phyloP scores from a whole-genome alignment of 2,113 vertebrate genomes.

The Sinocyclocheilus maitianheensis region DNA sequence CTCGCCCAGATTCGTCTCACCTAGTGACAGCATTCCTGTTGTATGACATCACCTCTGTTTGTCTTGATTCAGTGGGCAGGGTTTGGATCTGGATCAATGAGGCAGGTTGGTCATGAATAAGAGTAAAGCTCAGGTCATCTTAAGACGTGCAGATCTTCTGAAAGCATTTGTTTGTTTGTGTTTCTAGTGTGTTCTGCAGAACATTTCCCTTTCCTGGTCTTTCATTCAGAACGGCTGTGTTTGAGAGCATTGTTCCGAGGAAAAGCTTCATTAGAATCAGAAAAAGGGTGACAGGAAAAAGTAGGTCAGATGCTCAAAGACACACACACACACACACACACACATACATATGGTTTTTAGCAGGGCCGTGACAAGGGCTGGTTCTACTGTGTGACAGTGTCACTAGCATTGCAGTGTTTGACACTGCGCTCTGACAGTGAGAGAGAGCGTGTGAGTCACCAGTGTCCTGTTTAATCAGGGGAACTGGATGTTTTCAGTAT shows the following conservation, averaged over 20 bases:
- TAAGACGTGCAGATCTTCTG: neutral
- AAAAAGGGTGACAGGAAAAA: constrained; percentile 42
- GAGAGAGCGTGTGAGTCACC: constrained; percentile 11
- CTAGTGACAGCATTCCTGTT: constrained; percentile 44
- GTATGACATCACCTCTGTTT: constrained; percentile 34
- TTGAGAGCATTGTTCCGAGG: constrained; percentile 42
- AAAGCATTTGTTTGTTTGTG: constrained; percentile 11
- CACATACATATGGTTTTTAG: constrained; percentile 24
- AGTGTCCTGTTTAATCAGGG: constrained; percentile 39
- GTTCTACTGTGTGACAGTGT: constrained; percentile 48
- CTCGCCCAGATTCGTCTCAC: neutral
- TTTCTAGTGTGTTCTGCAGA: constrained; percentile 4
- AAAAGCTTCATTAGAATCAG: constrained; percentile 55
- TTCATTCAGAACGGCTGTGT: constrained; percentile 31
- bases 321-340: constrained; percentile 23
- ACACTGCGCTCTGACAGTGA: constrained; percentile 27
- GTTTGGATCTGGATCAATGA: neutral
- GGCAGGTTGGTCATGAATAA: neutral
- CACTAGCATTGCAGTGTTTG: constrained; percentile 39
- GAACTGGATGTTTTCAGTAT: constrained; percentile 39
- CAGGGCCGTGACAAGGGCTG: constrained; percentile 34
- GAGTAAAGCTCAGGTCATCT: neutral
- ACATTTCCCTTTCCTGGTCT: constrained; percentile 30
- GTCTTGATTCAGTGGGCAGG: neutral
- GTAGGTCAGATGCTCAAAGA: constrained; percentile 53